Base-by-base conservation (phyloP, 37 sponge, comb jelly and placozoan genomes). In the Chondrosia reniformis region DNA sequence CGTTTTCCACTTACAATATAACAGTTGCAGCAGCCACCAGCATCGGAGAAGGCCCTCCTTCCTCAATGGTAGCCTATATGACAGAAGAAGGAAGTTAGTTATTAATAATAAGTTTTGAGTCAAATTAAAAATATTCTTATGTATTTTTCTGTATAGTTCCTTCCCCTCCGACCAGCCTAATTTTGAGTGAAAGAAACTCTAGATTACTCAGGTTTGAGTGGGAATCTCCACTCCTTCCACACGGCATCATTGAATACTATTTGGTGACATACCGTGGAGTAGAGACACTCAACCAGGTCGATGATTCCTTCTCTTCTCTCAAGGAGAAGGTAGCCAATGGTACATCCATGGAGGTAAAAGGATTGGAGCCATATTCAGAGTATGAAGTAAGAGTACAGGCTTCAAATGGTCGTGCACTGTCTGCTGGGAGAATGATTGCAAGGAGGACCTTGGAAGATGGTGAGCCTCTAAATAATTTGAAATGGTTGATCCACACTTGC, bases 391-490 rank as follows among this genome's bases (percentile, higher is more conserved):
- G 30, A 59, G 61, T 59, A 13, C n/a, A 13, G 61, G 61, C 61
- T 13, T 59, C 7, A 7, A 59, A 25, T 30, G n/a, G 8, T 59
- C 6, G n/a, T 6, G 22, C 30, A 19, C 30, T 7, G n/a, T 25
- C 30, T 19, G 61, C 6, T 30, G 61, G 7, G 61, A 59, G 61
- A 30, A 59, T 30, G 4, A 13, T 59, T 13, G n/a, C 61, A 6
- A 13, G n/a, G n/a, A 59, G 61, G n/a, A 59, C 61, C n/a, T 25
- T 30, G 17, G 61, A 59, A 59, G 61, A 59, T 59, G 61, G 61
- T 59, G 61, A 59, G 61, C n/a, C n/a, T n/a, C n/a, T n/a, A n/a
- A n/a, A n/a, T n/a, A n/a, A n/a, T n/a, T n/a, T n/a, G n/a, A n/a
- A n/a, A n/a, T n/a, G n/a, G n/a, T n/a, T n/a, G n/a, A n/a, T n/a